phyloP scores from a whole-genome alignment of 2,113 vertebrate genomes.

The Taurulus bubalis region DNA sequence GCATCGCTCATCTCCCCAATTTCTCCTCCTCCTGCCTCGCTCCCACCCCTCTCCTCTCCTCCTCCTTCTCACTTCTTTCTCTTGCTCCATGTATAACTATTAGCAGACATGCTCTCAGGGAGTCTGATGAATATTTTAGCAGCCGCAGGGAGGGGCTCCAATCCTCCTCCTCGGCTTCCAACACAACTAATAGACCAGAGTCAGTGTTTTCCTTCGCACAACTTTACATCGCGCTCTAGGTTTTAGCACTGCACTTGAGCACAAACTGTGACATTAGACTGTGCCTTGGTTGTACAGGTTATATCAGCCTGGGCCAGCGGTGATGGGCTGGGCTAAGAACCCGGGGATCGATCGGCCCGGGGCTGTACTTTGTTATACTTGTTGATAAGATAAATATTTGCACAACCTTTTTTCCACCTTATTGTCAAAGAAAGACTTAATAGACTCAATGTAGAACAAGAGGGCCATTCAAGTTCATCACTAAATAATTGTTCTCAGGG shows the following conservation, averaged over 20 bases:
- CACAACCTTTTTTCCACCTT: not conserved
- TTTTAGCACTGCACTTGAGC: slow-evolving; percentile 25
- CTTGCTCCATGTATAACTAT: slow-evolving; percentile 82
- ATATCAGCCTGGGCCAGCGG: not conserved
- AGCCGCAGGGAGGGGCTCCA: slow-evolving; percentile 79
- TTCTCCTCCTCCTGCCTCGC: slow-evolving; percentile 85
- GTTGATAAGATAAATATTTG: not conserved
- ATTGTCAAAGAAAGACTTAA: not conserved
- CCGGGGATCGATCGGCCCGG: not conserved
- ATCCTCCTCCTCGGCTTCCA: slow-evolving; percentile 65
- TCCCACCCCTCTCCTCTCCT: slow-evolving; percentile 65
- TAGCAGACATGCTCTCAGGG: slow-evolving; percentile 82
- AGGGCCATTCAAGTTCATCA: not conserved
- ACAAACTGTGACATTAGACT: slow-evolving; percentile 26
- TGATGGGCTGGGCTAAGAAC: not conserved
- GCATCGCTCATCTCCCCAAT: slow-evolving; percentile 80
- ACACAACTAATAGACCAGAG: slow-evolving; percentile 72
- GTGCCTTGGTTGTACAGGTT: not conserved
- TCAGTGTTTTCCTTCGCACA: slow-evolving; percentile 66
- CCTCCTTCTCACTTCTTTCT: slow-evolving; percentile 73
- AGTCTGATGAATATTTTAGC: slow-evolving; percentile 97
- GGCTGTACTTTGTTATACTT: not conserved
- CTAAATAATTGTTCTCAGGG: not conserved
- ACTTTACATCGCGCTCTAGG: slow-evolving; percentile 52
- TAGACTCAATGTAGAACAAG: not conserved